Evolutionary conservation across 2,797 vertebrate genomes (phyloP).

Genomic region (Ciconia nigra): DNA sequence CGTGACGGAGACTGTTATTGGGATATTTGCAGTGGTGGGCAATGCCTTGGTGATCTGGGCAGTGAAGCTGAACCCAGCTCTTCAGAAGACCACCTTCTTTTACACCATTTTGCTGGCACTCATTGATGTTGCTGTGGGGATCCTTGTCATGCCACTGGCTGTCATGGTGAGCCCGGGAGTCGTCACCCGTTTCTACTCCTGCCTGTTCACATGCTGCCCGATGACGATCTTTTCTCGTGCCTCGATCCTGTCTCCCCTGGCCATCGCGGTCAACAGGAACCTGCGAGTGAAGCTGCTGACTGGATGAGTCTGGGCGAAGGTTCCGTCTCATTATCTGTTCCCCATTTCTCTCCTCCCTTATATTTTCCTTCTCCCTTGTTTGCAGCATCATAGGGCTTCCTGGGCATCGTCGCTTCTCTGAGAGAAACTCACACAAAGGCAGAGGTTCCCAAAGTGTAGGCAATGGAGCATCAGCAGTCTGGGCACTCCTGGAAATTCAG

Average conservation of each 20-base stretch:
- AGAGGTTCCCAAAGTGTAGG: not conserved
- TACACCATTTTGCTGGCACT: slow-evolving; percentile 81
- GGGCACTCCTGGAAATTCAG: not conserved
- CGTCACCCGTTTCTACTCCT: slow-evolving; percentile 64
- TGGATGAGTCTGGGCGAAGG: slow-evolving; percentile 64
- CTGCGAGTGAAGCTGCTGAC: slow-evolving; percentile 75
- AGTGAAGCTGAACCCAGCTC: slow-evolving; percentile 73
- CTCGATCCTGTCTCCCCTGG: slow-evolving; percentile 80
- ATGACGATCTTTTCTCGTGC: slow-evolving; percentile 78
- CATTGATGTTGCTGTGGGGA: slow-evolving; percentile 79
- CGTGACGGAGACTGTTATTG: slow-evolving; percentile 25
- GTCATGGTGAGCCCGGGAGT: slow-evolving; percentile 72
- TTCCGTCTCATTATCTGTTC: not conserved
- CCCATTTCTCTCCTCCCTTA: not conserved
- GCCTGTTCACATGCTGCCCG: slow-evolving; percentile 78
- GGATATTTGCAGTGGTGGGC: slow-evolving; percentile 68
- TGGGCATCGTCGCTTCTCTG: slow-evolving; percentile 83
- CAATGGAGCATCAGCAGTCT: not conserved
- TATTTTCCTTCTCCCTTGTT: not conserved
- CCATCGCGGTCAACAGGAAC: slow-evolving; percentile 81
- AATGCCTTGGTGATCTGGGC: slow-evolving; percentile 79
- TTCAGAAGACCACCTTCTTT: slow-evolving; percentile 80
- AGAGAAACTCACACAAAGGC: not conserved
- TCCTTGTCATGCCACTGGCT: slow-evolving; percentile 77
- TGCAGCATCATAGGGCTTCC: not conserved